These are phyloP conservation scores for Orius laevigatus DNA, from an alignment of 1,140 invertebrate species.

Conservation along the genomic window DNA sequence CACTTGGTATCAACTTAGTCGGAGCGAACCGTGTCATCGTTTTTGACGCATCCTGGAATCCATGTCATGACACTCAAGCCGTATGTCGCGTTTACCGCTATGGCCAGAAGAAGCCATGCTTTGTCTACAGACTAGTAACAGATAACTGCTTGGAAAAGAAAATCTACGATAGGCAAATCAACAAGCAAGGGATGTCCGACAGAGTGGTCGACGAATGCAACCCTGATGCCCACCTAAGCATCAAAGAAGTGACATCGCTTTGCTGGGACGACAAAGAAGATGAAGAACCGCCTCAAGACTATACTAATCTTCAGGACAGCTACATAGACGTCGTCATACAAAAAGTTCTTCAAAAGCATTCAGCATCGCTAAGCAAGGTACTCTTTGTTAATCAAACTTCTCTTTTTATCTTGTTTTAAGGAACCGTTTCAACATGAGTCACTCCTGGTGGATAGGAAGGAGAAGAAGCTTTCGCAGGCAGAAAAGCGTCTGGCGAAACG, in stretches of 20 bases:
- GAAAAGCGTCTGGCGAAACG: slow-evolving; percentile 87
- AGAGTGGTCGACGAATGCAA: slow-evolving; percentile 95
- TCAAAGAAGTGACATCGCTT: slow-evolving; percentile 87
- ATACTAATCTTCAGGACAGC: slow-evolving; percentile 45
- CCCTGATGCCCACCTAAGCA: slow-evolving; percentile 85
- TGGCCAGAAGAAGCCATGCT: slow-evolving; percentile 86
- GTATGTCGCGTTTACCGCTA: slow-evolving; percentile 95
- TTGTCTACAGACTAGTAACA: slow-evolving; percentile 90
- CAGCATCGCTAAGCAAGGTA: slow-evolving; percentile 53
- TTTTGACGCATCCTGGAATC: slow-evolving; percentile 98
- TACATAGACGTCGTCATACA: slow-evolving; percentile 71
- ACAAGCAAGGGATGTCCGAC: slow-evolving; percentile 92
- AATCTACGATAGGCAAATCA: slow-evolving; percentile 95
- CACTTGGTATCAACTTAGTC: slow-evolving; percentile 91
- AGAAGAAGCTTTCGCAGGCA: slow-evolving; percentile 84
- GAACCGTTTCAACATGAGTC: slow-evolving; percentile 96
- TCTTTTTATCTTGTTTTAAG: slow-evolving; percentile 23
- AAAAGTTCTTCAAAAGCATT: slow-evolving; percentile 47
- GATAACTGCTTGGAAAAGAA: slow-evolving; percentile 95
- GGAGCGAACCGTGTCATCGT: slow-evolving; percentile 95
- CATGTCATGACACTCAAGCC: slow-evolving; percentile 98
- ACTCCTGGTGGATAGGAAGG: slow-evolving; percentile 84
- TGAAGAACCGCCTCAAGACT: slow-evolving; percentile 46
- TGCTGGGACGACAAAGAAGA: slow-evolving; percentile 83
- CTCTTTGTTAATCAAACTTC: background rate